Base-by-base conservation (phyloP, 2,797 vertebrate species). In the Poeciliopsis presidionis region DNA sequence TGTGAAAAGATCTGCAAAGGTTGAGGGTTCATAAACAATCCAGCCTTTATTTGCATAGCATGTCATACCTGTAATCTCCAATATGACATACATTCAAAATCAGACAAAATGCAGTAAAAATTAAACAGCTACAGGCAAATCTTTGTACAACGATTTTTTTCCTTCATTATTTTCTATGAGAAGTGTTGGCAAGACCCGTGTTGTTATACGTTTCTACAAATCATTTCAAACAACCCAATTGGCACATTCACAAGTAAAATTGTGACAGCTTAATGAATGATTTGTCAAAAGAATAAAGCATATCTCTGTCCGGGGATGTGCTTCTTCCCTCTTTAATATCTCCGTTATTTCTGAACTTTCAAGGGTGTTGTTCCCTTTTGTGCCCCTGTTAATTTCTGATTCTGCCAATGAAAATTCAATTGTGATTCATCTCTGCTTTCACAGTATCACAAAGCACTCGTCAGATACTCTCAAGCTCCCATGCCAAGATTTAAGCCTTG, bases 401-500 rank as follows among this genome's bases (percentile, higher is more conserved):
- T 84, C 84, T 91, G 89, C 84, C 89, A 89, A 90, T 92, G 89
- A 88, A 92, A 91, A 87, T 80, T 81, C 89, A 90, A 90, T 91
- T 88, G 84, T 91, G 78, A 91, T 93, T 89, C 87, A 89, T 89
- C 72, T 75, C 80, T 45, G 88, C 84, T 84, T 86, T 82, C 80
- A 77, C 78, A 57, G 84, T 20, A 3, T 65, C 30, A 65, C 71
- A 59, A 73, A 61, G 4, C 77, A 75, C 76, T 85, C 75, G 46
- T 74, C 81, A 87, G 81, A 83, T 74, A 77, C 81, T 84, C 82
- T 83, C 74, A 83, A 80, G 73, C 81, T 86, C 78, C 77, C 78
- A 78, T 89, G 86, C 84, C 79, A 79, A 85, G 90, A 92, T 91
- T 93, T 93, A 95, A 94, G 88, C 90, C 87, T 70, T 49, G 77